Conservation (phyloP, 1,140 invertebrate genomes). For the Cyphomyrmex costatus region DNA sequence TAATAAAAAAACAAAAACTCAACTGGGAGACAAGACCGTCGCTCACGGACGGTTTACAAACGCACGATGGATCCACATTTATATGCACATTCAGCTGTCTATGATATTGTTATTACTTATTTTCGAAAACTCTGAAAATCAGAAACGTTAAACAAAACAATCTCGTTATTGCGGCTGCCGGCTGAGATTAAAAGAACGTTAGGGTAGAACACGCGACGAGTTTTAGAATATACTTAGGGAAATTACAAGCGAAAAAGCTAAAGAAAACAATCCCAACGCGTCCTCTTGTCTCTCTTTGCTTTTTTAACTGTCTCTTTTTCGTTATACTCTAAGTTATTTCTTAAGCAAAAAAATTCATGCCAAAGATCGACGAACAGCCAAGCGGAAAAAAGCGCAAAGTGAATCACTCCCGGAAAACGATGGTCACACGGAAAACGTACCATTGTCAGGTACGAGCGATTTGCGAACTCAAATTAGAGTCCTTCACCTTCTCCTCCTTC, state of each 20-base stretch:
- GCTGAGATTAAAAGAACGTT: slow-evolving; percentile 24
- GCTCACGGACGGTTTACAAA: slow-evolving; percentile 40
- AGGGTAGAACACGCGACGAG: not conserved
- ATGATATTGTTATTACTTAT: slow-evolving; percentile 61
- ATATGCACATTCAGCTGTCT: slow-evolving; percentile 38
- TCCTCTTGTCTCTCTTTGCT: not conserved
- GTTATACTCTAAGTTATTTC: slow-evolving; percentile 18
- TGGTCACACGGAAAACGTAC: slow-evolving; percentile 63
- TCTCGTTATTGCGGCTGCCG: slow-evolving; percentile 69
- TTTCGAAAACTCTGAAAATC: slow-evolving; percentile 73
- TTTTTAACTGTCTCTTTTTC: not conserved
- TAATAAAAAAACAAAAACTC: not conserved
- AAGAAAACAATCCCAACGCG: slow-evolving; percentile 16
- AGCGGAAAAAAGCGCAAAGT: slow-evolving; percentile 58
- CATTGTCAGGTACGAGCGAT: slow-evolving; percentile 64
- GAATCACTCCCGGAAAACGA: slow-evolving; percentile 62
- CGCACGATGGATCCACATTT: slow-evolving; percentile 9
- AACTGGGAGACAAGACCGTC: slow-evolving; percentile 13
- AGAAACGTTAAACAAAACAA: slow-evolving; percentile 65
- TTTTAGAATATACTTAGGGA: not conserved
- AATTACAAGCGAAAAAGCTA: slow-evolving; percentile 9
- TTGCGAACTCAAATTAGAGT: slow-evolving; percentile 64
- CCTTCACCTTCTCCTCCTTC: slow-evolving; percentile 55
- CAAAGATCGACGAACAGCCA: slow-evolving; percentile 56
- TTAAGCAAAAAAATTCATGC: slow-evolving; percentile 54